Base-by-base conservation (phyloP, 37 sponge, comb jelly and placozoan species). In the Mnemiopsis leidyi region DNA sequence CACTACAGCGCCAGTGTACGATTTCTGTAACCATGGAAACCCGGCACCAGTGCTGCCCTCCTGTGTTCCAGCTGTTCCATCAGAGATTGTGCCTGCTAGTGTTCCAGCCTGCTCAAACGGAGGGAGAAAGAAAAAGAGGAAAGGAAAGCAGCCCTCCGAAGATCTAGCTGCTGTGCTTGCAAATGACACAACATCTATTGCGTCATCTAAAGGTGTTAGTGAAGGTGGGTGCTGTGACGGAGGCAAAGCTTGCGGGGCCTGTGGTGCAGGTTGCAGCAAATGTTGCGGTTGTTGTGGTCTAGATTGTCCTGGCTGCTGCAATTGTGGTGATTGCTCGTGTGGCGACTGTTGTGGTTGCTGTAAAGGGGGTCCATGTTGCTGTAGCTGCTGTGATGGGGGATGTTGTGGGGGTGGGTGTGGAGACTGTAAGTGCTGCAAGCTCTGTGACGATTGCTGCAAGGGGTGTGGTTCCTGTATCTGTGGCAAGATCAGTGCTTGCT, bases 381-480 rank as follows among this genome's bases (percentile, higher is more conserved):
- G 75, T 71, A 71, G 30, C 20, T 71, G 75, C n/a, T 71, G 75
- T 71, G 75, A 71, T 71, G 75, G 75, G 2, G 75, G 30, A 5
- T 71, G 75, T 25, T 71, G 75, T 71, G 75, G 75, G 30, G 75
- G 75, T 23, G 75, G 21, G 75, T 71, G 75, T 71, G 75, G 30
- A 5, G 75, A 71, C 75, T 71, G 75, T 25, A 29, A n/a, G 30
- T 71, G 75, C 75, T 71, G 75, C 30, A 71, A 5, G 30, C 30
- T 71, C n/a, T 71, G 75, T 71, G 75, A n/a, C 20, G 75, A 71
- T 25, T 71, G 75, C n/a, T 71, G 75, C n/a, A 71, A 71, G 20
- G 75, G 75, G 3, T 71, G 75, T 25, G 75, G 75, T 23, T 13
- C 5, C 3, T 71, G 75, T 25, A 23, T 13, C n/a, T 71, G 75